phyloP scores from a whole-genome alignment of 1,140 invertebrate genomes.

The Drosophila tristis region DNA sequence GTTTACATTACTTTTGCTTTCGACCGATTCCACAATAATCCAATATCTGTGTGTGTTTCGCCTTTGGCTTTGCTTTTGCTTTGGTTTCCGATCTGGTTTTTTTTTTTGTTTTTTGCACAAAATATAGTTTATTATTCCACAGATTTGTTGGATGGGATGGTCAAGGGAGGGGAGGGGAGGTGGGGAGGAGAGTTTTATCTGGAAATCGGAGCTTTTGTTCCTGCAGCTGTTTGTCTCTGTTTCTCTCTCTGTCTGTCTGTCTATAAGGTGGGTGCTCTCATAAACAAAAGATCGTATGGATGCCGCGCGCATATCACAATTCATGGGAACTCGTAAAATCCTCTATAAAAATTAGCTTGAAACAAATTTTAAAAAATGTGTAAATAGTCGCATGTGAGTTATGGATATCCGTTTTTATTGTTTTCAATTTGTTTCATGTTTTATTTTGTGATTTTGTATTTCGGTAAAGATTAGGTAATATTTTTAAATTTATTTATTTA shows the following conservation, averaged over 20 bases:
- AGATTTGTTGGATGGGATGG: neutral
- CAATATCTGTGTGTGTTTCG: conserved; percentile 18
- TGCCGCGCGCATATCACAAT: conserved; percentile 11
- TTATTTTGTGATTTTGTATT: too few relatives aligned
- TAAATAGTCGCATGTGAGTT: too few relatives aligned
- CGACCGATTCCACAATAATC: conserved; percentile 32
- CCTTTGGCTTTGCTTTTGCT: conserved; percentile 14
- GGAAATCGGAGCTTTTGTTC: conserved; percentile 59
- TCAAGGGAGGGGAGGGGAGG: too few relatives aligned
- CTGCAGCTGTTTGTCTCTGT: conserved; percentile 52
- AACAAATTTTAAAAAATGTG: neutral
- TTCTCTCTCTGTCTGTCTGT: conserved; percentile 11
- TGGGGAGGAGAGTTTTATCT: conserved; percentile 36
- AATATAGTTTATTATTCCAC: conserved; percentile 62
- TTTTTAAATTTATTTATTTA: too few relatives aligned
- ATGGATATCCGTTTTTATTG: too few relatives aligned
- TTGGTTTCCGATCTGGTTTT: conserved; percentile 23
- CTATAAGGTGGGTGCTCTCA: conserved; percentile 22
- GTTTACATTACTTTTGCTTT: conserved; percentile 68
- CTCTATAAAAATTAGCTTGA: conserved; percentile 1
- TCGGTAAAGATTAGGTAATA: neutral
- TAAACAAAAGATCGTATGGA: conserved; percentile 22
- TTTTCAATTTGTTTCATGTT: too few relatives aligned
- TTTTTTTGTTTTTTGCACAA: conserved; percentile 46
- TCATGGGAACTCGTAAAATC: conserved; percentile 39